Evolutionary conservation across 2,113 vertebrate genomes (phyloP).

Genomic region (Ailurus styani): DNA sequence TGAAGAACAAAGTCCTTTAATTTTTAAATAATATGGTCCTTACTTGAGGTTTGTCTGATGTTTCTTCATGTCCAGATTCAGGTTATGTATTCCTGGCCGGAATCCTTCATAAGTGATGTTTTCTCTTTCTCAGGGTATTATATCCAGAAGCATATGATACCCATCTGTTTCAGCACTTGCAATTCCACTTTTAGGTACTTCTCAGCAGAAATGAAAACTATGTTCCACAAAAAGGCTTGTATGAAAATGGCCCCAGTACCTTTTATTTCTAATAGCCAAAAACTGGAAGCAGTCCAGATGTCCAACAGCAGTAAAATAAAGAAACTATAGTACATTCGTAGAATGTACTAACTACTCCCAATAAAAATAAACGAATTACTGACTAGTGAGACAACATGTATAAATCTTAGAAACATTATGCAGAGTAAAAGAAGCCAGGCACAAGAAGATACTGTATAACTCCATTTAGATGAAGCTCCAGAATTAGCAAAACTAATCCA

Average conservation of each 20-base stretch:
- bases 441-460: neutral
- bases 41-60: neutral
- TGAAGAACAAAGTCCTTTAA: neutral
- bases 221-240: neutral
- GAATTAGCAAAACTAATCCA: conserved; percentile 12
- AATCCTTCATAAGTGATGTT: neutral
- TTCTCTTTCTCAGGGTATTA: neutral
- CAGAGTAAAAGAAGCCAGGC: neutral
- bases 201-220: conserved; percentile 15
- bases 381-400: neutral
- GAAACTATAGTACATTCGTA: neutral
- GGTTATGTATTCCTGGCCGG: neutral
- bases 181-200: neutral
- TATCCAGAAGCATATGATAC: neutral
- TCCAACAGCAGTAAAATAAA: conserved; percentile 12
- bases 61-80: neutral
- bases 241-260: neutral
- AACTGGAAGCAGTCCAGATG: neutral
- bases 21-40: neutral
- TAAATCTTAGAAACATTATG: neutral
- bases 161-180: neutral
- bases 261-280: conserved; percentile 5
- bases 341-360: neutral
- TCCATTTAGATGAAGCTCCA: neutral
- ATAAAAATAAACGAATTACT: neutral